Conservation (phyloP, 2,888 invertebrate species). For the Ligdia adustata region DNA sequence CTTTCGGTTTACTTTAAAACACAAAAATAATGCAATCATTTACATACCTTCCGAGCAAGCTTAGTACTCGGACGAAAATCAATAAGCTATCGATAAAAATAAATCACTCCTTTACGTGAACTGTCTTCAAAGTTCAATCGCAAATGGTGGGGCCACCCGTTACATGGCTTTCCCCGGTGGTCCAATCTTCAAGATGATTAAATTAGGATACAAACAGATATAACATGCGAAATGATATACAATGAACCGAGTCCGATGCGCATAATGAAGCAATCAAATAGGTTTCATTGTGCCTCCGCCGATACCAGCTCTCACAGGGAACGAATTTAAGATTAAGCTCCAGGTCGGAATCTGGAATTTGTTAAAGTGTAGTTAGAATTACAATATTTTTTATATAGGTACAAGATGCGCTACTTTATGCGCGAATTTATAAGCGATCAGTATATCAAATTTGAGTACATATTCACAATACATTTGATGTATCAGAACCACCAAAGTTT, state of each 20-base stretch:
- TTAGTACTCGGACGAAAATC: slow-evolving; percentile 20
- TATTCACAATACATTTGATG: no score
- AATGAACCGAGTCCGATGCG: slow-evolving; percentile 72
- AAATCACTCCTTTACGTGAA: slow-evolving; percentile 54
- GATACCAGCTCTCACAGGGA: no score
- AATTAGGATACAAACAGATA: slow-evolving; percentile 80
- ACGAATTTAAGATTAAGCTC: no score
- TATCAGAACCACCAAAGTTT: no score
- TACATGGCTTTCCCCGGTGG: slow-evolving; percentile 72
- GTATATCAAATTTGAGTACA: no score
- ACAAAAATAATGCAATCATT: background rate
- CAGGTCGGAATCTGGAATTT: no score
- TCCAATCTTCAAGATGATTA: slow-evolving; percentile 82
- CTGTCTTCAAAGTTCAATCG: slow-evolving; percentile 68
- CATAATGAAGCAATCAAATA: slow-evolving; percentile 83
- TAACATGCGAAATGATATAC: slow-evolving; percentile 82
- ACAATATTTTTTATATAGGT: no score
- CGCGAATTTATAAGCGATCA: no score
- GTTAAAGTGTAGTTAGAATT: no score
- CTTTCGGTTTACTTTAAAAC: slow-evolving; percentile 1
- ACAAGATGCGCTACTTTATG: no score
- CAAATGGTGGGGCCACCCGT: slow-evolving; percentile 68
- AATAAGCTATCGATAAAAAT: slow-evolving; percentile 46
- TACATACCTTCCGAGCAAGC: slow-evolving; percentile 5
- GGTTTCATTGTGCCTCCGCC: slow-evolving; percentile 66